Percentiles rank a stretch among this genome's conserved stretches.
Conservation (phyloP, 2,113 vertebrate species). For the Leptosomus discolor region DNA sequence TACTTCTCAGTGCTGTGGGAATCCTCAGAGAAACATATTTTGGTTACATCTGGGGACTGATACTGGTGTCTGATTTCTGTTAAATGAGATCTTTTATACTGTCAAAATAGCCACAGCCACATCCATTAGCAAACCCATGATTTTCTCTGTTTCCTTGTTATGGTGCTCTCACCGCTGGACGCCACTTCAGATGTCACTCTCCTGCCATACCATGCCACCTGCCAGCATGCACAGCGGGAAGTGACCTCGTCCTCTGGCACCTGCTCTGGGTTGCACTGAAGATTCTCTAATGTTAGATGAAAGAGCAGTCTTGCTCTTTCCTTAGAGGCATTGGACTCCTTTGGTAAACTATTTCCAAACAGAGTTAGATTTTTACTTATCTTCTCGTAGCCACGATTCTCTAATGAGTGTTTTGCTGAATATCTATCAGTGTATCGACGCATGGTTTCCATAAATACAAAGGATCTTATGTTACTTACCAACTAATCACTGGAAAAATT, state of each 20-base stretch:
- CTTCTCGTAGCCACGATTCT: not conserved
- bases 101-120: not conserved
- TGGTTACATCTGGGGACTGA: not conserved
- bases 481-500: not conserved
- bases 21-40: not conserved
- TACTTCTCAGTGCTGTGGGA: not conserved
- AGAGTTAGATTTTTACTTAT: not conserved
- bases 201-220: fast-evolving
- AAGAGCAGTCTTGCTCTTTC: not conserved
- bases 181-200: not conserved
- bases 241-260: not conserved
- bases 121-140: not conserved
- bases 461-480: not conserved
- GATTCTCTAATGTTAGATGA: not conserved
- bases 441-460: not conserved
- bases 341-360: not conserved
- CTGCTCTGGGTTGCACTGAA: not conserved
- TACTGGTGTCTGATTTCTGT: conserved; percentile 1
- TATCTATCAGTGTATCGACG: not conserved
- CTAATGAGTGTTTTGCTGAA: not conserved
- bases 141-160: not conserved
- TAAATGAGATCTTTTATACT: not conserved
- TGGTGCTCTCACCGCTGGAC: fast-evolving
- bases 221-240: fast-evolving
- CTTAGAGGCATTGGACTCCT: not conserved